phyloP scores from a whole-genome alignment of 2,797 vertebrate species.

The Lithobates pipiens region DNA sequence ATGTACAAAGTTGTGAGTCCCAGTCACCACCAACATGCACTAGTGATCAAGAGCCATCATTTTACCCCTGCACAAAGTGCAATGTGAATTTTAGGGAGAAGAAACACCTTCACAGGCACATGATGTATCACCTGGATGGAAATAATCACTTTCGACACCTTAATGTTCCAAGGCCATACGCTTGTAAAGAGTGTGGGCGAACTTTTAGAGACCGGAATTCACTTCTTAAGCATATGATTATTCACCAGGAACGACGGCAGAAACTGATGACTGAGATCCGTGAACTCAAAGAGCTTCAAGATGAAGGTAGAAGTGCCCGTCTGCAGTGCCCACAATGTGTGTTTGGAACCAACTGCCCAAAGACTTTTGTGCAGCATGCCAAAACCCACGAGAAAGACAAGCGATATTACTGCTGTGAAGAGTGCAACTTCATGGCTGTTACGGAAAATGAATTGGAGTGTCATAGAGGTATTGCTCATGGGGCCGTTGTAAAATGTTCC shows the following conservation, averaged over 20 bases:
- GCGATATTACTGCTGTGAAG: slow-evolving; percentile 86
- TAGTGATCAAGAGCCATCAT: slow-evolving; percentile 84
- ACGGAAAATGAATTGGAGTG: slow-evolving; percentile 86
- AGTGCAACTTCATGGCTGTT: slow-evolving; percentile 85
- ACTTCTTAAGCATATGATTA: slow-evolving; percentile 92
- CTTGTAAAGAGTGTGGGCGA: slow-evolving; percentile 93
- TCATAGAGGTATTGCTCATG: slow-evolving; percentile 82
- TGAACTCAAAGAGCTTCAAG: slow-evolving; percentile 83
- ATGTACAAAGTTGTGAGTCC: slow-evolving; percentile 82
- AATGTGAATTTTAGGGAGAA: slow-evolving; percentile 94
- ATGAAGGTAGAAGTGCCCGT: slow-evolving; percentile 80
- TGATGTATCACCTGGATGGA: slow-evolving; percentile 97
- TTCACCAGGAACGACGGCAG: slow-evolving; percentile 89
- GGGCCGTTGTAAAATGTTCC: slow-evolving; percentile 80
- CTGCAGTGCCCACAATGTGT: slow-evolving; percentile 84
- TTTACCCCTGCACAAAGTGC: slow-evolving; percentile 92
- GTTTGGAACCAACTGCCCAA: slow-evolving; percentile 86
- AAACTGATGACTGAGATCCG: slow-evolving; percentile 91
- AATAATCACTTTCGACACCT: slow-evolving; percentile 92
- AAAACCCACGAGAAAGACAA: slow-evolving; percentile 88
- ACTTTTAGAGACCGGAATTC: slow-evolving; percentile 91
- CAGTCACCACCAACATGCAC: slow-evolving; percentile 81
- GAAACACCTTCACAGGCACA: slow-evolving; percentile 92
- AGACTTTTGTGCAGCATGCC: slow-evolving; percentile 86
- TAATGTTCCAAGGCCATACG: slow-evolving; percentile 87